Evolutionary conservation across 2,797 vertebrate species (phyloP), one percentile per base, ranked within the genome.

Genomic region (Siniperca scherzeri): DNA sequence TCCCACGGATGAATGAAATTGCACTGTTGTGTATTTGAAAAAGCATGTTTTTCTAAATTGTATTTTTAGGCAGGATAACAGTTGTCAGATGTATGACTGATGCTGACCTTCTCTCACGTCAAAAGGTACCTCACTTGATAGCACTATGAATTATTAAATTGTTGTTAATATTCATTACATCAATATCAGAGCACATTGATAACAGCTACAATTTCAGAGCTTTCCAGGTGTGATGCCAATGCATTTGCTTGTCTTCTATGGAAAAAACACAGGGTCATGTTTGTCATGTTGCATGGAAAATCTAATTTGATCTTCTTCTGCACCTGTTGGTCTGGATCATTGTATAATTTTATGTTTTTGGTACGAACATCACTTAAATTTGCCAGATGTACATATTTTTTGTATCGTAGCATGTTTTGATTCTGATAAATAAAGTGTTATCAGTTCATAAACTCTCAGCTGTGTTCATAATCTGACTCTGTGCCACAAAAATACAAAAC

Each of bases 321-420:
- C 78, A 59, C 60, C 77, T 57, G 57, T 56, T 8, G 40, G 7
- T 81, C 78, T 83, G 25, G 69, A 14, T 78, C n/a, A 13, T 57
- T 67, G 56, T 73, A 42, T 81, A 50, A 88, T 87, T 83, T 77
- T 61, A 82, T 70, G 66, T 85, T 85, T 92, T 93, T 93, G 92
- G 92, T 93, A 94, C 86, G 53, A 84, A 75, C 67, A 17, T 78
- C 56, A 72, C 80, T 52, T 70, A 6, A 33, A 80, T 88, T 89
- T 90, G 91, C 91, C 90, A 92, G 87, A 89, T 93, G 91, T 96
- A 92, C 83, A 93, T 92, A 92, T 86, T 83, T 91, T 95, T 95
- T 93, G 82, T 95, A 94, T 92, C 81, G n/a, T n/a, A 48, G 85
- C 91, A 92, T 90, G 90, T 91, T 89, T 88, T 87, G 78, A 87